Evolutionary conservation across 2,113 vertebrate genomes (phyloP).

Genomic region (Phylloscopus trochiloides): DNA sequence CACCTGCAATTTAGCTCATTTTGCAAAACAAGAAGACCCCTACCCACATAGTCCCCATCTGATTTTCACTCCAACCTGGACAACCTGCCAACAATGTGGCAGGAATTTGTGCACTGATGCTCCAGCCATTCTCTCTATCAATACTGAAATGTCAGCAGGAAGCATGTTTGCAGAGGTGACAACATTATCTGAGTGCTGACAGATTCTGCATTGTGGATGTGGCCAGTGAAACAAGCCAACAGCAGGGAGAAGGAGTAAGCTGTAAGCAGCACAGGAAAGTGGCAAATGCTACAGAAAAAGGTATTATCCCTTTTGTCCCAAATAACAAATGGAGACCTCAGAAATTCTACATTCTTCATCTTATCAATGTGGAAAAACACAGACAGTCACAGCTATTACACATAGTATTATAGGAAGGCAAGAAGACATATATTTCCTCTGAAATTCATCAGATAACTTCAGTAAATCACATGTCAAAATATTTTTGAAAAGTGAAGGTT

Average conservation of each 20-base stretch:
- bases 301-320: slow-evolving; percentile 43
- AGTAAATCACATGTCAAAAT: slow-evolving; percentile 51
- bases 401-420: slow-evolving; percentile 32
- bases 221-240: not conserved
- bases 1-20: not conserved
- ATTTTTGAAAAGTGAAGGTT: slow-evolving; percentile 46
- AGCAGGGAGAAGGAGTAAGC: not conserved
- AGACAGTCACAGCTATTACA: slow-evolving; percentile 58
- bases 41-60: not conserved
- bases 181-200: not conserved
- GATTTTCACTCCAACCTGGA: not conserved
- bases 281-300: not conserved
- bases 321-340: slow-evolving; percentile 51
- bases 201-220: not conserved
- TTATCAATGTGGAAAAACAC: slow-evolving; percentile 46
- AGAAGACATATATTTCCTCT: slow-evolving; percentile 63
- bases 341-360: slow-evolving; percentile 51
- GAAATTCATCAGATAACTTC: slow-evolving; percentile 68
- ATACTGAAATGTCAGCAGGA: not conserved
- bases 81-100: not conserved
- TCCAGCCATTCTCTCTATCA: not conserved
- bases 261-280: not conserved
- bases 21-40: not conserved
- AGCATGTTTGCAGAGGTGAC: not conserved
- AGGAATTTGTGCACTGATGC: not conserved